phyloP scores from a whole-genome alignment of 2,888 invertebrate species.

The Pristionchus mayeri region DNA sequence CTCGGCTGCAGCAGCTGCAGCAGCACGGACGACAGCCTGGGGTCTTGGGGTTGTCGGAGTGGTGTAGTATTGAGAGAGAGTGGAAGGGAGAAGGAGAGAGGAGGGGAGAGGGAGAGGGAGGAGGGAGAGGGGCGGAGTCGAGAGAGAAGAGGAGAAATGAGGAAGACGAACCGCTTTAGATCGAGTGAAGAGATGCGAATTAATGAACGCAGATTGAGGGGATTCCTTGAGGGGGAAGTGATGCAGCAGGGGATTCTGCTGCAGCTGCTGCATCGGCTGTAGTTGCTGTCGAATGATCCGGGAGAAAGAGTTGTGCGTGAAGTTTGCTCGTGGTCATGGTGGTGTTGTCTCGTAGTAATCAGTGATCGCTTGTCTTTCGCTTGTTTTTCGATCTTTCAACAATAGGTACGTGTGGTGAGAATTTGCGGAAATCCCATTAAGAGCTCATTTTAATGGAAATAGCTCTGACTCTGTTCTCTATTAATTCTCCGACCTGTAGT shows the following conservation, averaged over 20 bases:
- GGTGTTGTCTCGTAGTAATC: too few relatives aligned
- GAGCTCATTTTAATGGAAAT: too few relatives aligned
- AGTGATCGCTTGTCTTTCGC: too few relatives aligned
- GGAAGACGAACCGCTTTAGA: constrained; percentile 32
- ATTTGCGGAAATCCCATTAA: too few relatives aligned
- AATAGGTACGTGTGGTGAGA: too few relatives aligned
- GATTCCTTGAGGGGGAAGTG: background rate
- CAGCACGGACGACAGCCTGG: background rate
- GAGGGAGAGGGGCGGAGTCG: background rate
- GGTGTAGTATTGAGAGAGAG: constrained; percentile 34
- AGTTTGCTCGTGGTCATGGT: too few relatives aligned
- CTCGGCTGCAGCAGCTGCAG: background rate
- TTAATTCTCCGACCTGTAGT: too few relatives aligned
- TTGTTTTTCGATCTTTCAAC: too few relatives aligned
- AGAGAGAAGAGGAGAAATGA: background rate
- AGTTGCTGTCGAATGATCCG: too few relatives aligned
- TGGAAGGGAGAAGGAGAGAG: background rate
- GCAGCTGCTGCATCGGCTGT: background rate
- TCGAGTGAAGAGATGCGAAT: constrained; percentile 9
- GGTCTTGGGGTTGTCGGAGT: background rate
- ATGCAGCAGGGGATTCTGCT: background rate
- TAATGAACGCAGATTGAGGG: background rate
- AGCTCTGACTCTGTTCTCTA: too few relatives aligned
- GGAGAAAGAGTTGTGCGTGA: too few relatives aligned
- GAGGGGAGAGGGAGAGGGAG: background rate